These are phyloP conservation scores for Leptestheria dahalacensis DNA, from an alignment of 1,140 invertebrate species.

Conservation along the genomic window DNA sequence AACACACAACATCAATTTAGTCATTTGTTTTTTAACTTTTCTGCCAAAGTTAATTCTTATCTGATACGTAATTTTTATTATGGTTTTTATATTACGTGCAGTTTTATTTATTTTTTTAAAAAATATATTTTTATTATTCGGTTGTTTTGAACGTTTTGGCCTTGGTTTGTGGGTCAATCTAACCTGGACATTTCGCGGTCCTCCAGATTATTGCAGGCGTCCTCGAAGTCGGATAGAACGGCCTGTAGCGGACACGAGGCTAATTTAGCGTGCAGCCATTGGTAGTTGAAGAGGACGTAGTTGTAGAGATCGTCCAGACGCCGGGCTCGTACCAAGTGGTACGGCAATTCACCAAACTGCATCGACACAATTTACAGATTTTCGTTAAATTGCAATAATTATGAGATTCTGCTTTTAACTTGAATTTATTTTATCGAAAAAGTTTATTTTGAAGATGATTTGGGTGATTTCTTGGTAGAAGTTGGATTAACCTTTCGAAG, in stretches of 20 bases:
- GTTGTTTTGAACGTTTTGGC: neutral
- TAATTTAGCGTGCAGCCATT: constrained; percentile 92
- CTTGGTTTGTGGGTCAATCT: neutral
- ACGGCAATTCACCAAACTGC: constrained; percentile 87
- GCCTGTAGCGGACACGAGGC: constrained; percentile 87
- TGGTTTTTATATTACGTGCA: neutral
- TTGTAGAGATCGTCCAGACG: constrained; percentile 85
- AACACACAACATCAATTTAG: neutral
- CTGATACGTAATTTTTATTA: neutral
- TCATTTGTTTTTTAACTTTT: neutral
- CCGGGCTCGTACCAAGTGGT: constrained; percentile 75
- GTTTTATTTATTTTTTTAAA: neutral
- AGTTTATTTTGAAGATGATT: no score
- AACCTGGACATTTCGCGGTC: constrained; percentile 66
- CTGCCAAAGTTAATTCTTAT: neutral
- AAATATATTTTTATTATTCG: neutral
- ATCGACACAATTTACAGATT: constrained; percentile 17
- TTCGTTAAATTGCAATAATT: neutral
- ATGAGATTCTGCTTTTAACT: no score
- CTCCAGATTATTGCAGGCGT: constrained; percentile 68
- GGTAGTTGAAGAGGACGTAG: constrained; percentile 91
- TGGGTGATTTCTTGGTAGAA: neutral
- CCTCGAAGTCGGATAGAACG: constrained; percentile 89
- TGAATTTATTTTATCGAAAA: no score
- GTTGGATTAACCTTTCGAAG: constrained; percentile 52